Percentiles rank a stretch among this genome's conserved stretches.
Conservation (phyloP, 2,888 invertebrate genomes). For the Leptinotarsa juncta region DNA sequence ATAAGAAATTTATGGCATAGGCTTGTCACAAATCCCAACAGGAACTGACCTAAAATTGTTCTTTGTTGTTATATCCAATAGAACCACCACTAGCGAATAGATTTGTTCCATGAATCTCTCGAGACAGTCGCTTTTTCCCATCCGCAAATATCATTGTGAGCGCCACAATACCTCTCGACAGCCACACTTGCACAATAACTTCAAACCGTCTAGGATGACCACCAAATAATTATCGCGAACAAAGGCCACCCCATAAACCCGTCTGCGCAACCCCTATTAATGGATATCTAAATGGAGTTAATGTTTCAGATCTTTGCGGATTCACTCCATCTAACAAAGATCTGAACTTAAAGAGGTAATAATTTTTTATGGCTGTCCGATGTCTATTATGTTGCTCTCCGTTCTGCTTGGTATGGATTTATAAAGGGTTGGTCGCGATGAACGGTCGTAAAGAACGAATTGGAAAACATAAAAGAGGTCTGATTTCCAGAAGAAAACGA, state of each 20-base stretch:
- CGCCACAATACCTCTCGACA: background rate
- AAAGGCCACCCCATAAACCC: slow-evolving; percentile 1
- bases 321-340: slow-evolving; percentile 46
- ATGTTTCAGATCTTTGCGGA: slow-evolving; percentile 59
- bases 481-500: background rate
- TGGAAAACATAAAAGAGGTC: slow-evolving; percentile 15
- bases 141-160: background rate
- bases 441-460: slow-evolving; percentile 3
- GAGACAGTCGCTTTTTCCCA: background rate
- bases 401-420: slow-evolving; percentile 8
- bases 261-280: slow-evolving; percentile 25
- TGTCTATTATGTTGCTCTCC: slow-evolving; percentile 28
- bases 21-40: background rate
- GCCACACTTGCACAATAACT: background rate
- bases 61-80: background rate
- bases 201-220: background rate
- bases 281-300: slow-evolving; percentile 49
- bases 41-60: background rate
- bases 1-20: background rate
- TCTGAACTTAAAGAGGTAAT: slow-evolving; percentile 25
- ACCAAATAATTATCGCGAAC: slow-evolving; percentile 8
- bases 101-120: background rate
- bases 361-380: slow-evolving; percentile 39
- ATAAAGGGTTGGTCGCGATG: slow-evolving; percentile 6
- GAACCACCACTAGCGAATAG: background rate